Conservation (phyloP, 2,113 vertebrate genomes). For the Chloebia gouldiae region DNA sequence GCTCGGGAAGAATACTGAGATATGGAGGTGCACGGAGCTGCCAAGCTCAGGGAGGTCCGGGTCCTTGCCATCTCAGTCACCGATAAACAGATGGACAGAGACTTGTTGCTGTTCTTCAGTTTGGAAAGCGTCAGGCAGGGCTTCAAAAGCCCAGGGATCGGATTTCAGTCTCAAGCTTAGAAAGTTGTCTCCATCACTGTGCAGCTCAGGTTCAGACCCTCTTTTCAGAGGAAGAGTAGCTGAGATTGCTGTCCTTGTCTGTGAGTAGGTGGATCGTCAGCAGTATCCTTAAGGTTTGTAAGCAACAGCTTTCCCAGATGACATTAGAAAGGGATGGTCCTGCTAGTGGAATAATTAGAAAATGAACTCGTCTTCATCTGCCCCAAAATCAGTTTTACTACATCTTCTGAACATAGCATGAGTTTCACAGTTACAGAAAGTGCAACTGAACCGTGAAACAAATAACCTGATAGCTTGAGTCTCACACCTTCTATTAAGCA, state of each 20-base stretch:
- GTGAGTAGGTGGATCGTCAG: not conserved
- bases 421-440: not conserved
- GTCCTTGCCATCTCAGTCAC: not conserved
- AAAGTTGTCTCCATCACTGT: not conserved
- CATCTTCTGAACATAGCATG: not conserved
- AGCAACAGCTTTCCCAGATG: not conserved
- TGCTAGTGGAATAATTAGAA: not conserved
- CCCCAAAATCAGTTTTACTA: not conserved
- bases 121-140: not conserved
- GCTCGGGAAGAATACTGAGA: not conserved
- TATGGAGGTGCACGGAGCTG: rapidly evolving
- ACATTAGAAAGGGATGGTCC: not conserved
- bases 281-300: not conserved
- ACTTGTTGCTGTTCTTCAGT: not conserved
- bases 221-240: not conserved
- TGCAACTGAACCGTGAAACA: not conserved
- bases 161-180: not conserved
- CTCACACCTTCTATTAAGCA: not conserved
- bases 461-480: not conserved
- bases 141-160: not conserved
- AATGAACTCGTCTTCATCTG: not conserved
- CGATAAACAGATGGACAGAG: not conserved
- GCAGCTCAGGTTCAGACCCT: not conserved
- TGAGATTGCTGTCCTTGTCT: not conserved
- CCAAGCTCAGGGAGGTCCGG: not conserved